These are phyloP conservation scores for Phengaris arion DNA, from an alignment of 2,888 invertebrate species.

Conservation along the genomic window DNA sequence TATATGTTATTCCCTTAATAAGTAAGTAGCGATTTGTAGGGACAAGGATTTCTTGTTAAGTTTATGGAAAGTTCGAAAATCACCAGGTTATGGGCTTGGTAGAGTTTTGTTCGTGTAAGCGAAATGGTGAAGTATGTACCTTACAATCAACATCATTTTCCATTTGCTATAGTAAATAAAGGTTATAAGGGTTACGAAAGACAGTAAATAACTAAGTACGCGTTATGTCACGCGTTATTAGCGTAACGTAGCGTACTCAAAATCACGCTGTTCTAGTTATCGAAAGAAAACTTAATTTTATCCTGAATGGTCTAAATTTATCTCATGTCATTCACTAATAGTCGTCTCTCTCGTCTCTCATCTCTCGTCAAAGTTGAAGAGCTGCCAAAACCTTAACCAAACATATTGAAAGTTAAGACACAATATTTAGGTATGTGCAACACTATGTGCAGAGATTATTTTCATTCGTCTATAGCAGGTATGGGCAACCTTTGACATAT, in stretches of 20 bases:
- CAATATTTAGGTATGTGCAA: background rate
- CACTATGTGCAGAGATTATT: no score
- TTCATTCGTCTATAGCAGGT: no score
- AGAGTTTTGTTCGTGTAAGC: no score
- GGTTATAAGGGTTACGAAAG: background rate
- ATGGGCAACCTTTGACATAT: no score
- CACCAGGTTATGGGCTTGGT: no score
- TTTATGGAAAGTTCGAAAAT: no score
- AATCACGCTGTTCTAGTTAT: background rate
- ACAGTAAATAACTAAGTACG: background rate
- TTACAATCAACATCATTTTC: no score
- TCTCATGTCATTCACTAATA: conserved; percentile 20
- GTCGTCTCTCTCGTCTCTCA: no score
- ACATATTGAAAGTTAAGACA: background rate
- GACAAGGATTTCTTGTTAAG: no score
- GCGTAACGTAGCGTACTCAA: background rate
- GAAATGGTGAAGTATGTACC: no score
- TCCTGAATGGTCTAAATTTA: conserved; percentile 25
- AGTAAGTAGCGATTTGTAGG: no score
- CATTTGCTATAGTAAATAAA: background rate
- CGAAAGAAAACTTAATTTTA: background rate
- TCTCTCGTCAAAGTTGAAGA: conserved; percentile 20
- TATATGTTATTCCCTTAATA: no score
- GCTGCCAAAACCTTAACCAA: conserved; percentile 18
- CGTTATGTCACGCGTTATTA: background rate